These are phyloP conservation scores for Meriones unguiculatus DNA, from an alignment of 2,113 vertebrate genomes.

Conservation along the genomic window DNA sequence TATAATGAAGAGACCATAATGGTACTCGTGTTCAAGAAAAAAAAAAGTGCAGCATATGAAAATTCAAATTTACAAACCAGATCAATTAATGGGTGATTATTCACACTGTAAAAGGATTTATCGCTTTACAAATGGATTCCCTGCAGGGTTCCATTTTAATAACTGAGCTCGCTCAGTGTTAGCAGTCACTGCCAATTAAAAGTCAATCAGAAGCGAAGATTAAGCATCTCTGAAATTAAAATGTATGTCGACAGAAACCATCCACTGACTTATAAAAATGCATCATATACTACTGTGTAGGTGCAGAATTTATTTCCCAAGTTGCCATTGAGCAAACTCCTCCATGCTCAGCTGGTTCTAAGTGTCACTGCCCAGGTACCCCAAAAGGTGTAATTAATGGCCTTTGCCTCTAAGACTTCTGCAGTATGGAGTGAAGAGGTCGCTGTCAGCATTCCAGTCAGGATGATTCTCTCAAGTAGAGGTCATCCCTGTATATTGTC, in stretches of 20 bases:
- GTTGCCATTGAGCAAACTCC: conserved; percentile 22
- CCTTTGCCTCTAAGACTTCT: not conserved
- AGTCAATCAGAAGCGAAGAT: conserved; percentile 81
- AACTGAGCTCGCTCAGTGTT: conserved; percentile 73
- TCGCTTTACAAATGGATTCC: conserved; percentile 82
- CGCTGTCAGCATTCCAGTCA: not conserved
- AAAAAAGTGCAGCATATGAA: conserved; percentile 61
- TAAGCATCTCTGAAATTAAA: conserved; percentile 75
- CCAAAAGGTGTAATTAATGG: not conserved
- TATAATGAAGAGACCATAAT: conserved; percentile 53
- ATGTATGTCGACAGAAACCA: conserved; percentile 62
- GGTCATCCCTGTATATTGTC: not conserved
- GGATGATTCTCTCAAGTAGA: not conserved
- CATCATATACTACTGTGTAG: not conserved
- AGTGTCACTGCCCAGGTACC: not conserved
- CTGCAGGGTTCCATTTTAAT: conserved; percentile 84
- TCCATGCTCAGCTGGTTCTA: not conserved
- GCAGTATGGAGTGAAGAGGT: not conserved
- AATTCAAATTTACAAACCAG: conserved; percentile 79
- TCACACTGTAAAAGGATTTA: conserved; percentile 82
- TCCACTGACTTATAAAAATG: conserved; percentile 28
- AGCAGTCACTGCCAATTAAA: conserved; percentile 82
- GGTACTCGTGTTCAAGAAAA: conserved; percentile 27
- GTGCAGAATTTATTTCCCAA: not conserved
- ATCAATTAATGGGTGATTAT: conserved; percentile 83